A percentile compares a stretch with the other conserved stretches of the same genome.
phyloP scores from a whole-genome alignment of 2,113 vertebrate species.

The Mystacornis crossleyi region DNA sequence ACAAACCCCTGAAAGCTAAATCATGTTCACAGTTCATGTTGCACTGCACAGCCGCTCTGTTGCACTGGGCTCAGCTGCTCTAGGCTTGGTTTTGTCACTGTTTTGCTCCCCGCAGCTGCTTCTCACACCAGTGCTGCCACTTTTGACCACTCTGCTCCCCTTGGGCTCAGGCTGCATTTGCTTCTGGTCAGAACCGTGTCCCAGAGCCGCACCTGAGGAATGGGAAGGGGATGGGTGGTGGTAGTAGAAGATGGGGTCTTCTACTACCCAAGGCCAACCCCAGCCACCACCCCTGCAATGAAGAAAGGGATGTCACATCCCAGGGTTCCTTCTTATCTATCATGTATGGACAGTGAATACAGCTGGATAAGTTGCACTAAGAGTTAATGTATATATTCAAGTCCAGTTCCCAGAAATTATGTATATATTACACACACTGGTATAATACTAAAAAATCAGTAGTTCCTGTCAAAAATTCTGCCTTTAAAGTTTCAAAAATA shows the following conservation, averaged over 20 bases:
- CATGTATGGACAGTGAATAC: neutral
- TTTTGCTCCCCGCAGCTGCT: neutral
- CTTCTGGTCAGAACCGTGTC: neutral
- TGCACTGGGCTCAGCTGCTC: neutral
- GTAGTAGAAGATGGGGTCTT: neutral
- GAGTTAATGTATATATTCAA: neutral
- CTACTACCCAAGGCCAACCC: neutral
- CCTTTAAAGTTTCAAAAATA: neutral
- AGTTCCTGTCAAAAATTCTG: neutral
- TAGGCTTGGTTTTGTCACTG: fast-evolving
- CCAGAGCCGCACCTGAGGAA: neutral
- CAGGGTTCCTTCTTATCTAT: neutral
- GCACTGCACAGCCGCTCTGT: fast-evolving
- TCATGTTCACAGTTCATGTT: neutral
- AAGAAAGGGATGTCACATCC: neutral
- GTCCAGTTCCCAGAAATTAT: neutral
- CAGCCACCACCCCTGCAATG: fast-evolving
- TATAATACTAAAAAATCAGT: neutral
- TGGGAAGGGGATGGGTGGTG: fast-evolving
- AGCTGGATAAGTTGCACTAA: neutral
- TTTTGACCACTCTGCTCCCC: fast-evolving
- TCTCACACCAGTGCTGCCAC: neutral
- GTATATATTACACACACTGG: neutral
- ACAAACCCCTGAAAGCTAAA: neutral
- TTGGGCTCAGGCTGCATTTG: neutral